These are phyloP conservation scores for Sebastes steindachneri DNA, from an alignment of 2,797 vertebrate species.

Conservation along the genomic window DNA sequence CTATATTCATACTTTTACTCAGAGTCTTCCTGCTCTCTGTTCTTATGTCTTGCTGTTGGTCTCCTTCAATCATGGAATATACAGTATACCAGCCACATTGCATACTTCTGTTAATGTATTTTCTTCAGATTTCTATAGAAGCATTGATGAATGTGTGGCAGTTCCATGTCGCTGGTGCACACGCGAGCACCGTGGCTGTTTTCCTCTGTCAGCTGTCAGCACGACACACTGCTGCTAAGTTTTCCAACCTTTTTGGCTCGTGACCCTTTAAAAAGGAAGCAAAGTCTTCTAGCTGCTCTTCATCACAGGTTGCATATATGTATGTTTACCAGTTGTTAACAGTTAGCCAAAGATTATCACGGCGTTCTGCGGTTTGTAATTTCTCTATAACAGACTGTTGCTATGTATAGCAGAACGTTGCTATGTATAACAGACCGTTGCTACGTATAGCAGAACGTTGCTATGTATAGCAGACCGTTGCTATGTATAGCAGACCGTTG, in stretches of 20 bases:
- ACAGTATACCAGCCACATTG: background rate
- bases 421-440: too few relatives aligned
- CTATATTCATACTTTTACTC: background rate
- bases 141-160: background rate
- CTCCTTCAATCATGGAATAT: background rate
- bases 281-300: background rate
- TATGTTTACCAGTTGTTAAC: too few relatives aligned
- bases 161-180: background rate
- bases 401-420: too few relatives aligned
- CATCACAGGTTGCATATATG: background rate
- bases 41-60: background rate
- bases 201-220: background rate
- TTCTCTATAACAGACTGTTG: too few relatives aligned
- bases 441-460: too few relatives aligned
- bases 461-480: too few relatives aligned
- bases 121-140: background rate
- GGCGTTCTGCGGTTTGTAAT: too few relatives aligned
- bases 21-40: background rate
- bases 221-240: background rate
- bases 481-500: too few relatives aligned
- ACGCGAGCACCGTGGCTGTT: background rate
- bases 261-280: background rate
- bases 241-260: too few relatives aligned
- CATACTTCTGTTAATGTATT: background rate
- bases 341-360: too few relatives aligned